A percentile compares a stretch with the other conserved stretches of the same genome.
Evolutionary conservation across 2,113 vertebrate species (phyloP).

Genomic region (Brachyhypopomus occidentalis): DNA sequence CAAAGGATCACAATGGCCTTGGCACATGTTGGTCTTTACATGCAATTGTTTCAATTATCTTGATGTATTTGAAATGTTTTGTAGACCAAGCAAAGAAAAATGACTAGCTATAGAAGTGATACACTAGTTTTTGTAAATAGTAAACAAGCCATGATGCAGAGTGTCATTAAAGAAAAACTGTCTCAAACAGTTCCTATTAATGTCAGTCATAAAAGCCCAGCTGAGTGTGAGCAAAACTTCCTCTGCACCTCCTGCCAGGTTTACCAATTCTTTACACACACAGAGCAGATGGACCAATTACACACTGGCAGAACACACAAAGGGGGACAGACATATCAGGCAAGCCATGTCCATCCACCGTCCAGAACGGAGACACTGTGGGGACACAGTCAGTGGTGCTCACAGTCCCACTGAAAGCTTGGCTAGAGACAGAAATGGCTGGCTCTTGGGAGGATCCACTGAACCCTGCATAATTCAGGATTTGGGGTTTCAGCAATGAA

Average conservation of each 20-base stretch:
- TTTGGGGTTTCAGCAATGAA: constrained; percentile 15
- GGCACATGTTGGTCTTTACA: constrained; percentile 7
- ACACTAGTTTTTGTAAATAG: not conserved
- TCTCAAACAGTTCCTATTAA: constrained; percentile 44
- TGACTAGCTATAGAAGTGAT: not conserved
- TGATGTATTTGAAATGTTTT: not conserved
- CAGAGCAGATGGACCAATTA: constrained; percentile 57
- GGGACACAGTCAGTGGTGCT: constrained; percentile 16
- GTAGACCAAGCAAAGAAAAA: not conserved
- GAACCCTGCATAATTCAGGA: constrained; percentile 17
- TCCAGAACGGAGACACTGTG: constrained; percentile 37
- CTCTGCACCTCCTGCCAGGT: constrained; percentile 52
- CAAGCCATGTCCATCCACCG: constrained; percentile 41
- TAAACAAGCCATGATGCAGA: not conserved
- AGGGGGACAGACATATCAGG: constrained; percentile 50
- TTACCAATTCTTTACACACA: constrained; percentile 50
- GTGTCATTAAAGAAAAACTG: constrained; percentile 36
- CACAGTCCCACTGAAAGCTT: constrained; percentile 36
- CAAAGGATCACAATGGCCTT: not conserved
- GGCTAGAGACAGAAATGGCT: constrained; percentile 38
- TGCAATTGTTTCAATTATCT: not conserved
- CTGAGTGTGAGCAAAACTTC: constrained; percentile 45
- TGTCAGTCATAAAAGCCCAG: constrained; percentile 51
- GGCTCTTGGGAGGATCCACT: constrained; percentile 8
- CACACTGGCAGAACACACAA: constrained; percentile 51